Evolutionary conservation across 1,140 invertebrate genomes (phyloP).

Genomic region (Steinernema khuongi): DNA sequence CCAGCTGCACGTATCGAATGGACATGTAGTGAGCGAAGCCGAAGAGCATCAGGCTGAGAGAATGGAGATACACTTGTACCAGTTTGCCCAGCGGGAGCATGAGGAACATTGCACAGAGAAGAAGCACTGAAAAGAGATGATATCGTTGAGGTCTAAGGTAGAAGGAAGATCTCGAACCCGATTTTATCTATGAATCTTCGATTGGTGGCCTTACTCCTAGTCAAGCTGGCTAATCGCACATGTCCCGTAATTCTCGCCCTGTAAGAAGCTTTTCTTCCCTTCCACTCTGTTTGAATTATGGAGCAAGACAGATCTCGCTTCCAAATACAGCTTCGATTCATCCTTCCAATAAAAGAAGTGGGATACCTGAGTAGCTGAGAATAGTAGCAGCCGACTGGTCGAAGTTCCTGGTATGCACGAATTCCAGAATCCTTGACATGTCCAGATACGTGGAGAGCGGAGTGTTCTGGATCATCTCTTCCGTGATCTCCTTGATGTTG

Average conservation of each 20-base stretch:
- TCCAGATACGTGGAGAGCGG: conserved; percentile 30
- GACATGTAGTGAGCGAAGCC: conserved; percentile 61
- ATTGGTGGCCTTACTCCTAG: too few relatives aligned
- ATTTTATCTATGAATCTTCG: too few relatives aligned
- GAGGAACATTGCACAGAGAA: conserved; percentile 59
- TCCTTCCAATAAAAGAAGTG: too few relatives aligned
- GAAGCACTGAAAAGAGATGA: conserved; percentile 8
- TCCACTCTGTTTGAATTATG: conserved; percentile 18
- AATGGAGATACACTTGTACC: conserved; percentile 63
- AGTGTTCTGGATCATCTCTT: conserved; percentile 27
- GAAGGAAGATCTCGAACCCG: too few relatives aligned
- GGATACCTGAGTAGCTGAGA: conserved; percentile 30
- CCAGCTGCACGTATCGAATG: conserved; percentile 60
- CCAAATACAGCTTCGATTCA: conserved; percentile 2
- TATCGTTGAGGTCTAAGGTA: neutral
- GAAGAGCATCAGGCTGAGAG: conserved; percentile 61
- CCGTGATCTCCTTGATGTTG: conserved; percentile 29
- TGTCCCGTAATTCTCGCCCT: too few relatives aligned
- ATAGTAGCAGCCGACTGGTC: conserved; percentile 32
- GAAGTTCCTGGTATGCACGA: conserved; percentile 31
- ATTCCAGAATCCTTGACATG: conserved; percentile 32
- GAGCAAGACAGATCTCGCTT: neutral
- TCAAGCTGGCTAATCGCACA: too few relatives aligned
- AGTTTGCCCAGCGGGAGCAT: conserved; percentile 62
- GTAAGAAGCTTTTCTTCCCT: conserved; percentile 13